These are phyloP conservation scores for Embiotoca jacksoni DNA, from an alignment of 2,113 vertebrate genomes.

Conservation along the genomic window DNA sequence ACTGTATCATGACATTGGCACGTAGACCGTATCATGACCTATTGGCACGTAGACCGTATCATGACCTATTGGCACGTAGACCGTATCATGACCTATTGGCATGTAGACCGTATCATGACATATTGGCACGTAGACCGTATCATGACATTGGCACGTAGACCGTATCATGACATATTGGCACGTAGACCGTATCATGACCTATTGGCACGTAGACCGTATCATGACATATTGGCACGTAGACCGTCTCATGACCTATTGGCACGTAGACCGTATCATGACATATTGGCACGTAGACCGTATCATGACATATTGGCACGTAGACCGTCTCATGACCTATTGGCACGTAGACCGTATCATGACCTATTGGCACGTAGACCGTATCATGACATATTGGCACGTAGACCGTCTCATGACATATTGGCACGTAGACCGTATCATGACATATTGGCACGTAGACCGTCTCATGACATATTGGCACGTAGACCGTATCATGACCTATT, in stretches of 20 bases:
- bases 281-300: background rate
- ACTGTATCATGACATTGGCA: background rate
- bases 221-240: slow-evolving; percentile 10
- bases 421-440: slow-evolving; percentile 4
- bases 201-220: background rate
- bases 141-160: background rate
- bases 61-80: slow-evolving; percentile 6
- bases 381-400: background rate
- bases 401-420: background rate
- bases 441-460: background rate
- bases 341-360: background rate
- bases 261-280: background rate
- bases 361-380: background rate
- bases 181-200: slow-evolving; percentile 9
- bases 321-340: slow-evolving; percentile 19
- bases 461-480: slow-evolving; percentile 2
- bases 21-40: background rate
- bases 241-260: background rate
- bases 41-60: background rate
- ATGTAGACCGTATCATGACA: slow-evolving; percentile 10
- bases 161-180: background rate
- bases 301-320: background rate
- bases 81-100: background rate
- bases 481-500: slow-evolving; percentile 2
- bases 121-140: background rate